Evolutionary conservation across 2,113 vertebrate species (phyloP), one percentile per base, ranked within the genome.

Genomic region (Aptenodytes patagonicus): DNA sequence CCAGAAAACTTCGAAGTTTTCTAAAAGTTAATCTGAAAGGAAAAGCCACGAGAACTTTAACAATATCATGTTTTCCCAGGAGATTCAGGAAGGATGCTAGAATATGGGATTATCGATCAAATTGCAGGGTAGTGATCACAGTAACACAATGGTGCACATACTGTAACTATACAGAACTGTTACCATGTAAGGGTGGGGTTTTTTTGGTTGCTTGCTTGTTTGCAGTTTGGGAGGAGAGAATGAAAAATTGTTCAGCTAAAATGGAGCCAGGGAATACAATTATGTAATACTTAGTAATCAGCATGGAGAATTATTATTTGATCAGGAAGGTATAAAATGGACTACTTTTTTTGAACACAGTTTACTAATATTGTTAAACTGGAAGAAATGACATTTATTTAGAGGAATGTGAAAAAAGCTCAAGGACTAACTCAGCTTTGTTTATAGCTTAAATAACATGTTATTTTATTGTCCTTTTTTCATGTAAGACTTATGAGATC

Each of bases 281-380:
- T 94, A 95, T 36, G 40, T 71, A 91, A 86, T 94, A 94, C 58
- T 87, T 79, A 85, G 70, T 76, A 89, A 96, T 79, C 89, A 89
- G 61, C 72, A 89, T 24, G 17, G 60, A 95, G 83, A 96, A 97
- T 76, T 94, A 87, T 94, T 96, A 97, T 96, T 95, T 95, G 94
- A 97, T 96, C 95, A 94, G 95, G 93, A 97, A 97, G 90, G 77
- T 95, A 96, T 78, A 97, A 90, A 90, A 94, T 61, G 71, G 90
- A 60, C 72, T 89, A 66, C 31, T 94, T 84, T 71, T 70, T 95
- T 79, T 58, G 52, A 96, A 69, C 52, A 93, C 15, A 65, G 70
- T 87, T 95, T 82, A 95, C 86, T 96, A 92, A 95, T 69, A 89
- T 78, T n/a, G 91, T 95, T 97, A 94, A 97, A 95, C 44, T 76